Base-by-base conservation (phyloP, 1,140 invertebrate genomes). In the Drosophila funebris region DNA sequence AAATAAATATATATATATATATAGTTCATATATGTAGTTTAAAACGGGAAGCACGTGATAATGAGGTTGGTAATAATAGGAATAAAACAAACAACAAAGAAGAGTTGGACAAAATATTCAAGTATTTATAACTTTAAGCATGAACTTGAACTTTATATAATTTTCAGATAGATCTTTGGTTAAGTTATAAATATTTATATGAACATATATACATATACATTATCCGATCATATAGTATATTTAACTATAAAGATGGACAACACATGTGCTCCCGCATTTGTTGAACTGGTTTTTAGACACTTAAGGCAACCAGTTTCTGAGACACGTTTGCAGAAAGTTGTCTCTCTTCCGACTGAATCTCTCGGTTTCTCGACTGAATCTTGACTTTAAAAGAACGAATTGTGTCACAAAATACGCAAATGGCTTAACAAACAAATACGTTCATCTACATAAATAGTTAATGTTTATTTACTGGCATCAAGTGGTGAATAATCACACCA, bases 351-450 rank as follows among this genome's bases (percentile, higher is more conserved):
- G 18, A 4, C 18, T 16, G 16, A 24, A n/a, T 44, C 54, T 16
- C 31, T 33, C 31, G 33, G 9, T 14, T 20, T 41, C 7, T 14
- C 9, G 14, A 16, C 4, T 60, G 53, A 58, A 43, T 20, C 22
- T n/a, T 18, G 27, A 6, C 14, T 9, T 33, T 1, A 16, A 46
- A 48, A 27, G 22, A 64, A 44, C 22, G 16, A 58, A 9, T 29
- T 57, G 43, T 58, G 24, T 57, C 60, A 50, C 56, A 76, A 66
- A 66, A 61, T 69, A 69, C 69, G 76, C 56, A 78, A 78, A 78
- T 36, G 29, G 24, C 24, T 46, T 54, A 18, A 56, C 33, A 48
- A 48, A 61, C 39, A 75, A 11, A 70, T 64, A 48, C 16, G 24
- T 4, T 4, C 7, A 41, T 14, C 13, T 31, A 8, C 13, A 54